phyloP scores from a whole-genome alignment of 2,888 invertebrate species.

The Acanthococcus lagerstroemiae region DNA sequence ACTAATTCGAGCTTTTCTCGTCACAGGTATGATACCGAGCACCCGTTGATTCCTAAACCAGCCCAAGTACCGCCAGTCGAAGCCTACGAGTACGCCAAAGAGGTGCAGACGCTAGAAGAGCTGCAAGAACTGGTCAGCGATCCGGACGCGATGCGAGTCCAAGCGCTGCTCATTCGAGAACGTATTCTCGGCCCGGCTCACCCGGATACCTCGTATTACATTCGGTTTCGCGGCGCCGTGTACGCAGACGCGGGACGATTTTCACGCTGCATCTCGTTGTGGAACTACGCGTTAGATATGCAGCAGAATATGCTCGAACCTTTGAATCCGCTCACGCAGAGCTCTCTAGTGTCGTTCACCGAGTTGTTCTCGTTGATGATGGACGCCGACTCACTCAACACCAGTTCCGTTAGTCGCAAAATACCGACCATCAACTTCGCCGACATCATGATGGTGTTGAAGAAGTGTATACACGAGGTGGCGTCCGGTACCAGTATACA shows the following conservation, averaged over 20 bases:
- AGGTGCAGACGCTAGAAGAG: constrained; percentile 67
- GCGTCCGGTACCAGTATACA: constrained; percentile 43
- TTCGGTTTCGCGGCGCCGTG: constrained; percentile 71
- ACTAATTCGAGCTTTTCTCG: too few species aligned
- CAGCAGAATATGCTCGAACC: constrained; percentile 88
- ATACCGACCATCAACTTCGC: constrained; percentile 57
- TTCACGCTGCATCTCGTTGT: constrained; percentile 75
- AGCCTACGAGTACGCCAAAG: constrained; percentile 80
- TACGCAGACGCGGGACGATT: constrained; percentile 94
- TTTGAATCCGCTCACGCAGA: constrained; percentile 88
- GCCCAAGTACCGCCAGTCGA: constrained; percentile 58
- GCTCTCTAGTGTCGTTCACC: constrained; percentile 85
- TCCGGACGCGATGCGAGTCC: constrained; percentile 95
- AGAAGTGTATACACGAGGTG: constrained; percentile 49
- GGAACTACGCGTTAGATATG: constrained; percentile 96
- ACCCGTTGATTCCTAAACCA: constrained; percentile 63
- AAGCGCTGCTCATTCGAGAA: constrained; percentile 80
- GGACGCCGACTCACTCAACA: constrained; percentile 57
- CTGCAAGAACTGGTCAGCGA: constrained; percentile 80
- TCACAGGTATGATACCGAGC: constrained; percentile 51
- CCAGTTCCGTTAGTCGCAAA: constrained; percentile 56
- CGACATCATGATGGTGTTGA: constrained; percentile 51
- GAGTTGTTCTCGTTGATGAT: constrained; percentile 93
- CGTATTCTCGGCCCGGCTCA: constrained; percentile 84
- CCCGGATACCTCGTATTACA: constrained; percentile 94